phyloP scores from a whole-genome alignment of 2,888 invertebrate species.

The Cephus sareptanus region DNA sequence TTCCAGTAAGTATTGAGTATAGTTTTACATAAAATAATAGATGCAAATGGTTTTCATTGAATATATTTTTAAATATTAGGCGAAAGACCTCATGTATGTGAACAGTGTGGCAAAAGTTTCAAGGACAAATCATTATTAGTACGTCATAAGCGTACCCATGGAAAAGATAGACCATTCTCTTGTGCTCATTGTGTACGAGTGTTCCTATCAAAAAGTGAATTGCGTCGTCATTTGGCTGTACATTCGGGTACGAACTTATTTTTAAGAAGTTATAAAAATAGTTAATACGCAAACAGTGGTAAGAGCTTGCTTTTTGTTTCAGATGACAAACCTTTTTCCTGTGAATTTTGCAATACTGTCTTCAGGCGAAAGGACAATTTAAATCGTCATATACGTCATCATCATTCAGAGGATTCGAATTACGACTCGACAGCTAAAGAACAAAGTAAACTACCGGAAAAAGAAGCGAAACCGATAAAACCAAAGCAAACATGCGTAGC shows the following conservation, averaged over 20 bases:
- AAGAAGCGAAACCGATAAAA: slow-evolving; percentile 9
- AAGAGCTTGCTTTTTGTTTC: slow-evolving; percentile 36
- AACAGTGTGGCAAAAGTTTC: slow-evolving; percentile 60
- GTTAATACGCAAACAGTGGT: not conserved
- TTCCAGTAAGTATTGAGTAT: slow-evolving; percentile 68
- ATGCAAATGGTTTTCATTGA: too few species aligned
- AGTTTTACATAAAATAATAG: too few species aligned
- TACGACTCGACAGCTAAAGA: slow-evolving; percentile 22
- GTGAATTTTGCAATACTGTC: slow-evolving; percentile 76
- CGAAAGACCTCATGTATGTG: slow-evolving; percentile 60
- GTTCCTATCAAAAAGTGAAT: slow-evolving; percentile 65
- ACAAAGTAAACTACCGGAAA: not conserved
- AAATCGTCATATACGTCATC: slow-evolving; percentile 79
- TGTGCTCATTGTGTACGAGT: slow-evolving; percentile 62
- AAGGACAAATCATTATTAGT: slow-evolving; percentile 59
- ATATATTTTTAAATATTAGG: slow-evolving; percentile 35
- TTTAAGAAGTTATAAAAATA: not conserved
- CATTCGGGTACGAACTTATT: slow-evolving; percentile 56
- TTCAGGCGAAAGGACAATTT: slow-evolving; percentile 84
- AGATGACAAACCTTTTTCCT: slow-evolving; percentile 79
- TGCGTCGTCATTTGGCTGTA: slow-evolving; percentile 61
- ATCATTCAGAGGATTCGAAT: slow-evolving; percentile 71
- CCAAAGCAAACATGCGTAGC: not conserved
- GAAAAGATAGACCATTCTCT: slow-evolving; percentile 61
- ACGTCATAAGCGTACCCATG: slow-evolving; percentile 64